Evolutionary conservation across 1,140 invertebrate genomes (phyloP).

Genomic region (Oedothorax gibbosus): DNA sequence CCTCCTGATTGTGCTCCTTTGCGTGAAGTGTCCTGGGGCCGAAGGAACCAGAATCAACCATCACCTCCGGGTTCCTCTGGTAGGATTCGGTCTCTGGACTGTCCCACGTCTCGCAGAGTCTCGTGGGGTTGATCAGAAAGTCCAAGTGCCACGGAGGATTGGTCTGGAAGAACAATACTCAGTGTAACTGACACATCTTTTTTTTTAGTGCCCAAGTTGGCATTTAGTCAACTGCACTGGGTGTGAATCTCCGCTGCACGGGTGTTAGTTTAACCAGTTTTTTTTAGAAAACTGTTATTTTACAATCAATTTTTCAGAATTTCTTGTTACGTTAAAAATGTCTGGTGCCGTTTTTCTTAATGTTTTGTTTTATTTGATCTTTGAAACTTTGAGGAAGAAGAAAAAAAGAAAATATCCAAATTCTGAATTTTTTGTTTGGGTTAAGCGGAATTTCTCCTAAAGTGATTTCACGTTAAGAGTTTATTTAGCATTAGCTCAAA

Average conservation of each 20-base stretch:
- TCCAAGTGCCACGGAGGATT: constrained; percentile 38
- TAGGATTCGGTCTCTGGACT: constrained; percentile 20
- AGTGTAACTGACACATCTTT: background rate
- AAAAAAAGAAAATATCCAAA: background rate
- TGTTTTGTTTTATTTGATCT: too few species aligned
- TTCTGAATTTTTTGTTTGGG: too few species aligned
- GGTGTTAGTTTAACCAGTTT: too few species aligned
- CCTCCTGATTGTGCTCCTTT: constrained; percentile 79
- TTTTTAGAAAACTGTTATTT: too few species aligned
- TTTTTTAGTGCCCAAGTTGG: background rate
- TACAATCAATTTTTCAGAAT: too few species aligned
- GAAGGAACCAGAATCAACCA: constrained; percentile 76
- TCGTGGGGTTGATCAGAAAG: constrained; percentile 44
- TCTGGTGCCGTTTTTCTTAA: too few species aligned
- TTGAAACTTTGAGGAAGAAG: too few species aligned
- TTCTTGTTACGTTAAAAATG: too few species aligned
- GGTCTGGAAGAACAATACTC: background rate
- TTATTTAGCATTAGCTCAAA: background rate
- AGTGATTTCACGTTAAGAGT: background rate
- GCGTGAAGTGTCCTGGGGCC: constrained; percentile 78
- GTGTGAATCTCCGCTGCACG: too few species aligned
- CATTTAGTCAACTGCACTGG: too few species aligned
- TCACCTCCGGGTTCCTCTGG: constrained; percentile 29
- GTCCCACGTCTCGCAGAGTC: constrained; percentile 20
- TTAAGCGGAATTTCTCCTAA: too few species aligned